A percentile compares a stretch with the other conserved stretches of the same genome.
phyloP scores from a whole-genome alignment of 2,797 vertebrate species.

The Myoxocephalus aenaeus region DNA sequence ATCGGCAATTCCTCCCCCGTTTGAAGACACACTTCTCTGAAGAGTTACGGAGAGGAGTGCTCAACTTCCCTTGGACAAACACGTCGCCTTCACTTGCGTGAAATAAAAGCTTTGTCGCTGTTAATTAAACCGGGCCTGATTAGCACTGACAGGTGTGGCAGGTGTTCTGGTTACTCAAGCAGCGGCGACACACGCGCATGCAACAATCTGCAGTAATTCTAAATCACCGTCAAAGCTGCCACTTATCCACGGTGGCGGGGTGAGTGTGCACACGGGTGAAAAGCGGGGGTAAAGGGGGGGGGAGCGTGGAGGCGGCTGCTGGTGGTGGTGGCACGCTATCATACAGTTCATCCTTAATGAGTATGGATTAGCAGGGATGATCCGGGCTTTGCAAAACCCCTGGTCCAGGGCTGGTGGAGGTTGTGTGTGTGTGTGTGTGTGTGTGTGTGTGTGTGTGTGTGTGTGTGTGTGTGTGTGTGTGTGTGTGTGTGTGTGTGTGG shows the following conservation, averaged over 20 bases:
- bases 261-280: constrained; percentile 11
- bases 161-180: constrained; percentile 63
- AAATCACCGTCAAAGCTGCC: constrained; percentile 76
- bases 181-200: constrained; percentile 36
- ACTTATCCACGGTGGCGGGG: constrained; percentile 62
- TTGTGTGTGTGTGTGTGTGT: constrained; percentile 21
- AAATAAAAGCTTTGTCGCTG: constrained; percentile 67
- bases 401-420: constrained; percentile 67
- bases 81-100: constrained; percentile 11
- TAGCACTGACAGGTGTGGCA: constrained; percentile 58
- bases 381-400: constrained; percentile 87
- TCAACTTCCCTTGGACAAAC: constrained; percentile 39
- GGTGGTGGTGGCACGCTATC: constrained; percentile 82
- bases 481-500: too few relatives aligned
- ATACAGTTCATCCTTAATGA: constrained; percentile 88
- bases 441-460: too few relatives aligned
- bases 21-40: constrained; percentile 40
- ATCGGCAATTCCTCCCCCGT: constrained; percentile 43
- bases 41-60: constrained; percentile 19
- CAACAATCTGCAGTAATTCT: constrained; percentile 73
- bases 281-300: constrained; percentile 58
- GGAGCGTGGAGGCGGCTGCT: constrained; percentile 36
- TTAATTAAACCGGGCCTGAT: constrained; percentile 65
- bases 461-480: too few relatives aligned
- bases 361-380: constrained; percentile 91